phyloP scores from a whole-genome alignment of 1,140 invertebrate species.

The Protaetia brevitarsis region DNA sequence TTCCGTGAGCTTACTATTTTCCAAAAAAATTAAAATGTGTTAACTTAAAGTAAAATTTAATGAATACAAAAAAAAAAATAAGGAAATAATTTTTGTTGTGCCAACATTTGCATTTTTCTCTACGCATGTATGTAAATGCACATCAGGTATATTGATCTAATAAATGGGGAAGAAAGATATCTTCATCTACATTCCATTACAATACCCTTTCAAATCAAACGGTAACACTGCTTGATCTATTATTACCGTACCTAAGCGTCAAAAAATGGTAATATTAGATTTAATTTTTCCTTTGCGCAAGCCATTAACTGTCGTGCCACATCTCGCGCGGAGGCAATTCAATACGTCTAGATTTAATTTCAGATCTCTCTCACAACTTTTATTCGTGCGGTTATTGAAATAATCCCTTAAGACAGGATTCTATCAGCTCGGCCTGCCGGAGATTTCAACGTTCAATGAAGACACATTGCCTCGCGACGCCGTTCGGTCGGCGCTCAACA shows the following conservation, averaged over 20 bases:
- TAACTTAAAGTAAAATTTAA: too few species aligned
- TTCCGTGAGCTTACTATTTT: too few species aligned
- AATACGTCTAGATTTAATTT: constrained; percentile 15
- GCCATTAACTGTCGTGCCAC: background rate
- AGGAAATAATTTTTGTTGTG: too few species aligned
- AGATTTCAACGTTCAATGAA: constrained; percentile 16
- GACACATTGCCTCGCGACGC: background rate
- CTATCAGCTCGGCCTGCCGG: constrained; percentile 5
- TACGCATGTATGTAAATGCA: too few species aligned
- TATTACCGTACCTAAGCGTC: background rate
- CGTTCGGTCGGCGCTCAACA: background rate
- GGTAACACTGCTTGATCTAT: too few species aligned
- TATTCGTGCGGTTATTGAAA: constrained; percentile 16
- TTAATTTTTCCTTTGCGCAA: background rate
- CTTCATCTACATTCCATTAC: too few species aligned
- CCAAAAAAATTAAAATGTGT: too few species aligned
- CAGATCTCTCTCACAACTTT: background rate
- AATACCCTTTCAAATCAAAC: too few species aligned
- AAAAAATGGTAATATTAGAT: background rate
- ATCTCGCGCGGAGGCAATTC: background rate
- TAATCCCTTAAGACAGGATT: constrained; percentile 14
- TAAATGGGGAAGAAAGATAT: too few species aligned
- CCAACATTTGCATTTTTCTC: too few species aligned
- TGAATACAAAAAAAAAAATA: too few species aligned
- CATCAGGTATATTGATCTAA: too few species aligned